Percentiles rank a stretch among this genome's conserved stretches.
Evolutionary conservation across 2,888 invertebrate genomes (phyloP).

Genomic region (Ophraella communa): DNA sequence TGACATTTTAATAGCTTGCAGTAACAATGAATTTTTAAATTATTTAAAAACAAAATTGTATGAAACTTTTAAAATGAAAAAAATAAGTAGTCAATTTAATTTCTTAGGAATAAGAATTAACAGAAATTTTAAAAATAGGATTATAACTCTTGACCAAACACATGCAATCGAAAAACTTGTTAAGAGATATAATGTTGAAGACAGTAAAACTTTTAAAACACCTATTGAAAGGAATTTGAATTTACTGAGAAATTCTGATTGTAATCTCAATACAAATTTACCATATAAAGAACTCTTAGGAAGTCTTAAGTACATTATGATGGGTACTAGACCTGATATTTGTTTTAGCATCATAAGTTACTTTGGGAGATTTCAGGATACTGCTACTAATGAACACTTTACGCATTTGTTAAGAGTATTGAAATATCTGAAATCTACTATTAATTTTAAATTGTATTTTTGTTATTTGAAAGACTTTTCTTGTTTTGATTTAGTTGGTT

Average conservation of each 20-base stretch:
- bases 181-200: slow-evolving; percentile 25
- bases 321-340: slow-evolving; percentile 23
- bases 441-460: slow-evolving; percentile 20
- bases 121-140: slow-evolving; percentile 17
- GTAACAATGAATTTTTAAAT: slow-evolving; percentile 14
- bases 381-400: slow-evolving; percentile 26
- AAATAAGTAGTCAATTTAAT: slow-evolving; percentile 7
- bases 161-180: slow-evolving; percentile 17
- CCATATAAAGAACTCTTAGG: slow-evolving; percentile 30
- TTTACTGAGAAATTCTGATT: slow-evolving; percentile 25
- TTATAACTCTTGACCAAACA: slow-evolving; percentile 25
- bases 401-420: slow-evolving; percentile 30
- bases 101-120: slow-evolving; percentile 26
- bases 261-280: slow-evolving; percentile 19
- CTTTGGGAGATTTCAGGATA: slow-evolving; percentile 27
- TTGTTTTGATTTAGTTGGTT: slow-evolving; percentile 13
- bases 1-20: slow-evolving; percentile 22
- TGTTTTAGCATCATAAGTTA: slow-evolving; percentile 19
- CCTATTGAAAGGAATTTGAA: slow-evolving; percentile 28
- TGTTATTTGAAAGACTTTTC: no score
- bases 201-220: slow-evolving; percentile 25
- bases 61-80: slow-evolving; percentile 26
- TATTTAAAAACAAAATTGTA: slow-evolving; percentile 19
- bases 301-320: slow-evolving; percentile 27
- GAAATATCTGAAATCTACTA: slow-evolving; percentile 29